Evolutionary conservation across 2,113 vertebrate species (phyloP).

Genomic region (Trogon surrucura): DNA sequence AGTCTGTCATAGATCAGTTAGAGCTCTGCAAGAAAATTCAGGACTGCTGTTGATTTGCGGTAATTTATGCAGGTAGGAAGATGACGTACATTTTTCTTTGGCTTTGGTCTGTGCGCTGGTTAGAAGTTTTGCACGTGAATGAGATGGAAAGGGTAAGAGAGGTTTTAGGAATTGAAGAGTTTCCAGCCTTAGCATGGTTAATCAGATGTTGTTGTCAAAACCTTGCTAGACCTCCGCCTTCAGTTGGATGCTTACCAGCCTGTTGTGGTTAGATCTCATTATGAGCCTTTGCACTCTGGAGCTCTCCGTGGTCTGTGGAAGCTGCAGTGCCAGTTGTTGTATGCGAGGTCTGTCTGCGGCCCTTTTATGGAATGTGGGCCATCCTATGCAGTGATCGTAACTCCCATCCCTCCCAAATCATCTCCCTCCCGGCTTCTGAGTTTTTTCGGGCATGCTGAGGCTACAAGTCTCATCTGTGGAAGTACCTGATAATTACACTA

Average conservation of each 20-base stretch:
- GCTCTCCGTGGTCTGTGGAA: slow-evolving; percentile 35
- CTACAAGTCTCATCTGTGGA: background rate
- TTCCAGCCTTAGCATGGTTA: background rate
- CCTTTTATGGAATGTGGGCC: background rate
- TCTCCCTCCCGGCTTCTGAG: background rate
- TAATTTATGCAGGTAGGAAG: background rate
- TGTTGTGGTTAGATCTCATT: slow-evolving; percentile 53
- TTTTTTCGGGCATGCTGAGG: background rate
- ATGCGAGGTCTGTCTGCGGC: background rate
- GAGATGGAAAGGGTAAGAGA: background rate
- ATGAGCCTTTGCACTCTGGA: slow-evolving; percentile 21
- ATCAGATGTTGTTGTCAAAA: slow-evolving; percentile 22
- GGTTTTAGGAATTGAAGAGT: background rate
- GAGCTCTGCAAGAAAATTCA: background rate
- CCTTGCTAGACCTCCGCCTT: slow-evolving; percentile 29
- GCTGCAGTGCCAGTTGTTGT: background rate
- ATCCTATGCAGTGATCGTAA: rapidly evolving
- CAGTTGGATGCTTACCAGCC: slow-evolving; percentile 46
- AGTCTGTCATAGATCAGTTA: background rate
- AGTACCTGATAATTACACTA: background rate
- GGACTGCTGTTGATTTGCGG: slow-evolving; percentile 18
- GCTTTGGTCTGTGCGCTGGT: background rate
- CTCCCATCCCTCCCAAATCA: background rate
- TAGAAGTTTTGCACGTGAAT: background rate
- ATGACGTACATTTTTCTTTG: background rate